A percentile compares a stretch with the other conserved stretches of the same genome.
Conservation (phyloP, 2,888 invertebrate species). For the Idaea biselata region DNA sequence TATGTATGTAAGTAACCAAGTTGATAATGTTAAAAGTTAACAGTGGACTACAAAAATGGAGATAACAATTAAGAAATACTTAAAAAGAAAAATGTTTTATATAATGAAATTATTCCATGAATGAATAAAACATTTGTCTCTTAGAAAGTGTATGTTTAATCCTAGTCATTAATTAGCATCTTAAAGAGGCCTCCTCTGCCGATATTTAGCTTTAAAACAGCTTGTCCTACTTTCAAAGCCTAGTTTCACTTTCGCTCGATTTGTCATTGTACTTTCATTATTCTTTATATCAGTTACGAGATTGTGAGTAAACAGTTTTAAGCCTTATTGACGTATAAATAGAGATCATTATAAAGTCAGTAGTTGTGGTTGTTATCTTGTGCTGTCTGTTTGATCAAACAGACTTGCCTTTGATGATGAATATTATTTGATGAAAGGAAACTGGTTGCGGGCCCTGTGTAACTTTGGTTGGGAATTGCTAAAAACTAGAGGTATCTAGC, state of each 20-base stretch:
- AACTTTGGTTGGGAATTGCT: too few species aligned
- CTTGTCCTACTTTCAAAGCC: slow-evolving; percentile 35
- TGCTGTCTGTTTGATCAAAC: slow-evolving; percentile 7
- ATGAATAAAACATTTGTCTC: background rate
- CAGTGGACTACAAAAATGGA: too few species aligned
- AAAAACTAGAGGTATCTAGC: too few species aligned
- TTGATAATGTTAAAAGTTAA: too few species aligned
- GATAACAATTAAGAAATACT: too few species aligned
- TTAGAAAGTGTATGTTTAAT: background rate
- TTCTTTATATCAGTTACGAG: slow-evolving; percentile 30
- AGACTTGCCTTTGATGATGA: background rate
- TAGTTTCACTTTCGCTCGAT: slow-evolving; percentile 42
- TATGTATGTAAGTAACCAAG: too few species aligned
- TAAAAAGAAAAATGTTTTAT: too few species aligned
- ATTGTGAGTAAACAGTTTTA: slow-evolving; percentile 8
- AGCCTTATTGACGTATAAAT: slow-evolving; percentile 6
- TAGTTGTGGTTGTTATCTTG: slow-evolving; percentile 11
- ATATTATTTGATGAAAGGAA: background rate
- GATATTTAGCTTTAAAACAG: slow-evolving; percentile 16
- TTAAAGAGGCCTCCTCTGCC: background rate
- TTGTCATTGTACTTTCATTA: slow-evolving; percentile 50
- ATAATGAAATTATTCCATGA: too few species aligned
- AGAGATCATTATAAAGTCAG: slow-evolving; percentile 9
- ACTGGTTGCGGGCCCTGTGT: too few species aligned
- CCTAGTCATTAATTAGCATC: background rate